phyloP scores from a whole-genome alignment of 2,113 vertebrate genomes.

The Ciconia stormi region DNA sequence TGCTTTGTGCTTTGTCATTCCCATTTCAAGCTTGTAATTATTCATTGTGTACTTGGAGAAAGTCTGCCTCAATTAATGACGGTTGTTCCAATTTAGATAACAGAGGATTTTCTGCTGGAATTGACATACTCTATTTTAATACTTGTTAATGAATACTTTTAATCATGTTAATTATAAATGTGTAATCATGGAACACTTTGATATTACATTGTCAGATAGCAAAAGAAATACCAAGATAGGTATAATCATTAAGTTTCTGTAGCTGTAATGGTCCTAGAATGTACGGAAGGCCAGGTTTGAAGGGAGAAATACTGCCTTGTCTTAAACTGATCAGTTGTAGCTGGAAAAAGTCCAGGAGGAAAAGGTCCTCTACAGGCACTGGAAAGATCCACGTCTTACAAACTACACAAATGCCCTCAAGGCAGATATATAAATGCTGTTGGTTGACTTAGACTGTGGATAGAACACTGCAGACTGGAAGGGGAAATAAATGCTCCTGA shows the following conservation, averaged over 20 bases:
- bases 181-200: neutral
- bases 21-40: neutral
- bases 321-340: neutral
- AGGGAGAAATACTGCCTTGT: neutral
- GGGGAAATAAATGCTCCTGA: neutral
- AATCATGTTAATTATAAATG: neutral
- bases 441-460: neutral
- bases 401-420: neutral
- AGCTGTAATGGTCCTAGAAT: neutral
- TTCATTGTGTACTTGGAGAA: neutral
- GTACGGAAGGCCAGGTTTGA: neutral
- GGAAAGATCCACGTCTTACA: neutral
- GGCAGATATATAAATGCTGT: neutral
- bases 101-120: neutral
- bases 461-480: neutral
- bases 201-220: neutral
- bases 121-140: neutral
- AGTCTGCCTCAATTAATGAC: neutral
- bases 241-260: neutral
- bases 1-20: neutral
- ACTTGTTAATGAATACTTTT: neutral
- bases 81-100: neutral
- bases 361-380: neutral
- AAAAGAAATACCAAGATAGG: neutral
- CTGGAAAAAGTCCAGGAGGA: neutral